Evolutionary conservation across 2,797 vertebrate species (phyloP).

Genomic region (Poliocrania exsul): DNA sequence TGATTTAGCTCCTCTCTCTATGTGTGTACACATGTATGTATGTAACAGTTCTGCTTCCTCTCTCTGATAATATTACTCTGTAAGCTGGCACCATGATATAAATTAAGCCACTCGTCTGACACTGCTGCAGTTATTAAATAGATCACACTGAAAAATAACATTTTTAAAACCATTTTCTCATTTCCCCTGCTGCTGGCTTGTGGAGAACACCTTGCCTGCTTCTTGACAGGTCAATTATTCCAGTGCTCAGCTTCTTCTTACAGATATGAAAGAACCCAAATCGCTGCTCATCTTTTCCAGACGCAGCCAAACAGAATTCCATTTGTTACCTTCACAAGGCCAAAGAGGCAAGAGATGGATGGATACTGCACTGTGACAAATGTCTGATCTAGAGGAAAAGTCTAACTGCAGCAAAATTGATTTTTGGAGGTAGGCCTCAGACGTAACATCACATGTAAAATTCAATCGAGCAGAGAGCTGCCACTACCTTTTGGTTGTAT

Average conservation of each 20-base stretch:
- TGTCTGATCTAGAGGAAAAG: constrained; percentile 79
- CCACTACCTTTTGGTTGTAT: background rate
- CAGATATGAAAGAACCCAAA: constrained; percentile 77
- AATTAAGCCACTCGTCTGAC: constrained; percentile 65
- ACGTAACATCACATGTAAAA: constrained; percentile 30
- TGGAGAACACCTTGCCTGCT: constrained; percentile 77
- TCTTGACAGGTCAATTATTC: constrained; percentile 95
- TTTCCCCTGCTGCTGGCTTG: constrained; percentile 81
- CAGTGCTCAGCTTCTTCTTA: constrained; percentile 69
- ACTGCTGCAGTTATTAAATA: constrained; percentile 72
- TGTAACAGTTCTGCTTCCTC: background rate
- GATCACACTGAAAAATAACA: constrained; percentile 80
- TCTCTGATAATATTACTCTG: constrained; percentile 8
- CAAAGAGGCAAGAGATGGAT: constrained; percentile 83
- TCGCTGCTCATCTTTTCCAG: constrained; percentile 83
- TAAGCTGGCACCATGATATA: constrained; percentile 49
- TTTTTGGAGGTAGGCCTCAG: constrained; percentile 60
- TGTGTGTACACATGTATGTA: background rate
- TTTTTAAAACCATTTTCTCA: constrained; percentile 86
- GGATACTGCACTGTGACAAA: constrained; percentile 80
- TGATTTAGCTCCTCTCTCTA: background rate
- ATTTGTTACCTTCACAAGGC: constrained; percentile 76
- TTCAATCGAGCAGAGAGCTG: constrained; percentile 19
- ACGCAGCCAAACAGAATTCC: constrained; percentile 75
- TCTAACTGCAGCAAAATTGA: constrained; percentile 72